phyloP scores from a whole-genome alignment of 2,888 invertebrate species.

The Drosophila meridionalis region DNA sequence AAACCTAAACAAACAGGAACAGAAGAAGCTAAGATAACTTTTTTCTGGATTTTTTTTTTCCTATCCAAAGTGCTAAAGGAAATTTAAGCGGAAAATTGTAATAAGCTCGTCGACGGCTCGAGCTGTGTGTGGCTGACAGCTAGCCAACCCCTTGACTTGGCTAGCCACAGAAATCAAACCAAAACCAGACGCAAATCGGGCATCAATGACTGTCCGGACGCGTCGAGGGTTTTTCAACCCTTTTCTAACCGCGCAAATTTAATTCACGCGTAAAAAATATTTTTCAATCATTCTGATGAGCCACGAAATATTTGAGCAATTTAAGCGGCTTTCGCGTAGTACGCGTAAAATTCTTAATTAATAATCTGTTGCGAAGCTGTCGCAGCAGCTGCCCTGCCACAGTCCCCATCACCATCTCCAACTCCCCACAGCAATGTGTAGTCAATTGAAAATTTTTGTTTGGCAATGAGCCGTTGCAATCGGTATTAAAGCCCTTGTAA shows the following conservation, averaged over 20 bases:
- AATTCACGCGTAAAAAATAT: slow-evolving; percentile 79
- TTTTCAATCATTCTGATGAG: slow-evolving; percentile 81
- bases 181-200: slow-evolving; percentile 39
- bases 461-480: slow-evolving; percentile 82
- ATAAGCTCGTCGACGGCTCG: slow-evolving; percentile 61
- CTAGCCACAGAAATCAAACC: slow-evolving; percentile 64
- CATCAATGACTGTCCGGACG: slow-evolving; percentile 52
- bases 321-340: slow-evolving; percentile 74
- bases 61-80: slow-evolving; percentile 67
- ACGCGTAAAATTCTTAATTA: slow-evolving; percentile 83
- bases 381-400: slow-evolving; percentile 20
- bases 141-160: slow-evolving; percentile 42
- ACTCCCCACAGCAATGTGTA: slow-evolving; percentile 49
- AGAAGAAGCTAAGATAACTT: slow-evolving; percentile 62
- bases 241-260: slow-evolving; percentile 72
- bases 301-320: slow-evolving; percentile 78
- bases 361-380: slow-evolving; percentile 81
- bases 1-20: slow-evolving; percentile 71
- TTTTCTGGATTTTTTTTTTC: slow-evolving; percentile 16
- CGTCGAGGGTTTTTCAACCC: slow-evolving; percentile 51
- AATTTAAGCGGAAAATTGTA: slow-evolving; percentile 81
- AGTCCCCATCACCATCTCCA: background rate
- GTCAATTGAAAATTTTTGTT: slow-evolving; percentile 80
- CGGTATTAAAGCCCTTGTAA: slow-evolving; percentile 82
- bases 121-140: slow-evolving; percentile 20